Conservation (phyloP, 1,140 invertebrate species). For the Steinernema khuongi region DNA sequence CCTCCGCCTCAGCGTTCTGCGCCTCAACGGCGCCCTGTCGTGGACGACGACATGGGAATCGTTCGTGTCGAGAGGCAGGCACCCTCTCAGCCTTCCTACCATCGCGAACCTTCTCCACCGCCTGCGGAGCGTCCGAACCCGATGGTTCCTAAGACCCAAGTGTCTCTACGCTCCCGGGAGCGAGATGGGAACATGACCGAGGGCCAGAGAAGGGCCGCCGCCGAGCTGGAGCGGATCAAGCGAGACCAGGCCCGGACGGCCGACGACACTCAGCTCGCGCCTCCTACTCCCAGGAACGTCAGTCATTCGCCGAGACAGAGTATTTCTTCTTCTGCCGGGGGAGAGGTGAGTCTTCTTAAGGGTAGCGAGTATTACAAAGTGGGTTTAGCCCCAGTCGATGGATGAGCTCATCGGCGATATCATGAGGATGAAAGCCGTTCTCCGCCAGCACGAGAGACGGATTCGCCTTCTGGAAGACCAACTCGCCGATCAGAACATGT, state of each 20-base stretch:
- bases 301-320: slow-evolving; percentile 24
- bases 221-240: slow-evolving; percentile 52
- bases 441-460: slow-evolving; percentile 86
- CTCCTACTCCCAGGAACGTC: neutral
- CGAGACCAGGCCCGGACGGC: slow-evolving; percentile 45
- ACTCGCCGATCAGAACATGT: slow-evolving; percentile 47
- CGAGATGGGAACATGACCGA: slow-evolving; percentile 42
- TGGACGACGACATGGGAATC: slow-evolving; percentile 59
- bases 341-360: slow-evolving; percentile 17
- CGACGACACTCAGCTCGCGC: slow-evolving; percentile 27
- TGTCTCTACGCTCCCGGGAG: slow-evolving; percentile 37
- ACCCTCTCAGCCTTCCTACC: slow-evolving; percentile 1
- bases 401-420: slow-evolving; percentile 79
- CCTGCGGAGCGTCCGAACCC: slow-evolving; percentile 33
- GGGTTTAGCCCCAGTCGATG: slow-evolving; percentile 58
- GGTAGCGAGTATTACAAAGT: slow-evolving; percentile 12
- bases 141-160: slow-evolving; percentile 52
- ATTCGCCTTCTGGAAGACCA: slow-evolving; percentile 70
- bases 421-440: slow-evolving; percentile 81
- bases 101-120: slow-evolving; percentile 39
- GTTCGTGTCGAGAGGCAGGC: slow-evolving; percentile 33
- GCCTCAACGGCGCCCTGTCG: slow-evolving; percentile 28
- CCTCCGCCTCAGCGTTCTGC: slow-evolving; percentile 21
- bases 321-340: slow-evolving; percentile 34
- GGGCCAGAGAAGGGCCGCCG: slow-evolving; percentile 48